A percentile compares a stretch with the other conserved stretches of the same genome.
These are phyloP conservation scores for Danaus plexippus DNA, from an alignment of 1,140 invertebrate genomes.

Conservation along the genomic window DNA sequence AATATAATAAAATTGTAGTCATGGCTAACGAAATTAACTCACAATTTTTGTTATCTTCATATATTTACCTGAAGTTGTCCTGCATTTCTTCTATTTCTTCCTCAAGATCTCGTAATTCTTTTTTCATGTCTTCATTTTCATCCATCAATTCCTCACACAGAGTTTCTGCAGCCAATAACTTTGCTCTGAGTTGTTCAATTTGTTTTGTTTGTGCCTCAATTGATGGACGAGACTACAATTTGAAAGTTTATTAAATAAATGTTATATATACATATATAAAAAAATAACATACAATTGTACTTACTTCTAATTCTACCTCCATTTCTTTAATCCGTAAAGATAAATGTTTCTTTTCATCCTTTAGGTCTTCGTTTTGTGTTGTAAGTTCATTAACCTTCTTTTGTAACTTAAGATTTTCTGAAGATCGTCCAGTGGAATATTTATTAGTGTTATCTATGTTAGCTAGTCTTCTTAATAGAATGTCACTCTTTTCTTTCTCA, in stretches of 20 bases:
- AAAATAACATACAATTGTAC: neutral
- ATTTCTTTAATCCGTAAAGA: conserved; percentile 80
- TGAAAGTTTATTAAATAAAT: conserved; percentile 13
- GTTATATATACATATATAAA: conserved; percentile 5
- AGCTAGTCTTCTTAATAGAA: conserved; percentile 81
- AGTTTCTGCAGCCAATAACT: conserved; percentile 87
- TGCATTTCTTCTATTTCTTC: conserved; percentile 99
- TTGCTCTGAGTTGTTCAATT: conserved; percentile 81
- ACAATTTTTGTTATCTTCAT: too few species aligned
- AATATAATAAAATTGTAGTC: conserved; percentile 26
- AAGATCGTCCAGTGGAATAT: conserved; percentile 75
- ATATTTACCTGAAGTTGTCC: conserved; percentile 86
- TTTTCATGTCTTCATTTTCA: conserved; percentile 96
- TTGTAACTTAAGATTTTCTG: conserved; percentile 81
- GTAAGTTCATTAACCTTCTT: conserved; percentile 89
- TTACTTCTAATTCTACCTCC: conserved; percentile 77
- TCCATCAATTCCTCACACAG: conserved; percentile 94
- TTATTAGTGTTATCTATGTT: conserved; percentile 82
- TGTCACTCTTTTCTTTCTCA: conserved; percentile 90
- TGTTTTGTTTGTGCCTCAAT: conserved; percentile 71
- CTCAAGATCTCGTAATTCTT: conserved; percentile 92
- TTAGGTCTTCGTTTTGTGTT: conserved; percentile 82
- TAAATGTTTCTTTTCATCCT: conserved; percentile 86
- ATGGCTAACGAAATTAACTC: too few species aligned
- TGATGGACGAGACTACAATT: conserved; percentile 59